These are phyloP conservation scores for Tridacna crocea DNA, from an alignment of 2,888 invertebrate species.

Conservation along the genomic window DNA sequence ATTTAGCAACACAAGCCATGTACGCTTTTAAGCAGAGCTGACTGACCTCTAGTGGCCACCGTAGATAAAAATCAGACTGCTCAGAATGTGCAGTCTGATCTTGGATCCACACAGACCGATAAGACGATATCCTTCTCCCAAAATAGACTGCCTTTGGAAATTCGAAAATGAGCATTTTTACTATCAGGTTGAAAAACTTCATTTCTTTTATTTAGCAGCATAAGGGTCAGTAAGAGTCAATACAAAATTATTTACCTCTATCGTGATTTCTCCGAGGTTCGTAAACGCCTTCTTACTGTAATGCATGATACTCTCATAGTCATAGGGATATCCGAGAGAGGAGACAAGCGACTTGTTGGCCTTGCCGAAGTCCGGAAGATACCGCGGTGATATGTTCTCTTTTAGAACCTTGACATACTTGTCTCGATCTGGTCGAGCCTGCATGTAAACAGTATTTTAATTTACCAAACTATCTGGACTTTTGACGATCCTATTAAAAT, in stretches of 20 bases:
- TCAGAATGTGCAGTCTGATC: too few species aligned
- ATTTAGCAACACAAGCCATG: too few species aligned
- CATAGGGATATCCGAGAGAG: slow-evolving; percentile 80
- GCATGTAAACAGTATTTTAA: slow-evolving; percentile 7
- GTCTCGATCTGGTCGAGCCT: slow-evolving; percentile 80
- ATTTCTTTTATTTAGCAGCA: background rate
- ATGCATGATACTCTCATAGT: slow-evolving; percentile 81
- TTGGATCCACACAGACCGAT: too few species aligned
- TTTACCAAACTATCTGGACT: background rate
- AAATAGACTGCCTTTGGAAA: too few species aligned
- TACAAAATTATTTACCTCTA: slow-evolving; percentile 65
- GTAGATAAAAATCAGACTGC: too few species aligned
- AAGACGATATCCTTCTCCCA: too few species aligned
- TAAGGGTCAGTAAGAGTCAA: background rate
- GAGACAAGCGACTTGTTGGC: slow-evolving; percentile 66
- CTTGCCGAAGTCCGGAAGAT: slow-evolving; percentile 73
- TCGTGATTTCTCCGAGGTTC: slow-evolving; percentile 75
- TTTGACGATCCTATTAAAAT: background rate
- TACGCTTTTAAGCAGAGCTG: too few species aligned
- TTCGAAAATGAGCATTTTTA: too few species aligned
- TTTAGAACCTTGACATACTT: slow-evolving; percentile 73
- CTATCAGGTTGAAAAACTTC: too few species aligned
- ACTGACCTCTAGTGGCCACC: too few species aligned
- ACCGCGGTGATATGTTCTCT: slow-evolving; percentile 75
- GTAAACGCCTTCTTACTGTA: slow-evolving; percentile 78